Evolutionary conservation across 2,797 vertebrate genomes (phyloP).

Genomic region (Danionella dracula): DNA sequence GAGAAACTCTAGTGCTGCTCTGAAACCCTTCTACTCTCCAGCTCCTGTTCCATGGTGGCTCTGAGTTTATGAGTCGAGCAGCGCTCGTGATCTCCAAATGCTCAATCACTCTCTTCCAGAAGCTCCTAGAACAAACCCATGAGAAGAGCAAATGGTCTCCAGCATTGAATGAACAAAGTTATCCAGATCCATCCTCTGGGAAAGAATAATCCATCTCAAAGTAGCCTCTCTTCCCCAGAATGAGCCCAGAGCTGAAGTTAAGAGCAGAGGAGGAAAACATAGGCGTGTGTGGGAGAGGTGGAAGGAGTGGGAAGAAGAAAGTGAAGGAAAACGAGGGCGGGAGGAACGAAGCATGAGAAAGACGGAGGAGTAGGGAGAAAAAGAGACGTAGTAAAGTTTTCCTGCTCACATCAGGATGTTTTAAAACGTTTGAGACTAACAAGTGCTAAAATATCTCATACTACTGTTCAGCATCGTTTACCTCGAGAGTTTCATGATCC

Average conservation of each 20-base stretch:
- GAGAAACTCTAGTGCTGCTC: constrained; percentile 42
- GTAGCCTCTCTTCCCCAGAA: too few relatives aligned
- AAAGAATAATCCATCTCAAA: neutral
- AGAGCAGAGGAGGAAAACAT: neutral
- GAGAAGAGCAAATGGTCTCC: constrained; percentile 4
- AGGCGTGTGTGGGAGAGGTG: neutral
- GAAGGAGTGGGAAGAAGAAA: neutral
- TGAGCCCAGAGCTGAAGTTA: neutral
- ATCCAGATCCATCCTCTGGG: neutral
- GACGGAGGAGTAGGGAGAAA: neutral
- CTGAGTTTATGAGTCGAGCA: neutral
- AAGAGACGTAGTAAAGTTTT: too few relatives aligned
- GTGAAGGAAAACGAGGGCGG: neutral
- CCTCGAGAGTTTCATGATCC: too few relatives aligned
- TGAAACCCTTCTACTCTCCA: constrained; percentile 43
- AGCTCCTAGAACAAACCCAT: constrained; percentile 6
- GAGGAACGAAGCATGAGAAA: neutral
- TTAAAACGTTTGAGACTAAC: too few relatives aligned
- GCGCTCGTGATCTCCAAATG: constrained; percentile 6
- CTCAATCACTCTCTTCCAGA: neutral
- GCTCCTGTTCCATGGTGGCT: constrained; percentile 38
- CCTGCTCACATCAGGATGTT: too few relatives aligned
- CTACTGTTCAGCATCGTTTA: too few relatives aligned
- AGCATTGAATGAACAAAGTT: neutral
- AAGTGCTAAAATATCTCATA: too few relatives aligned